Evolutionary conservation across 1,140 invertebrate species (phyloP).

Genomic region (Pollicipes pollicipes): DNA sequence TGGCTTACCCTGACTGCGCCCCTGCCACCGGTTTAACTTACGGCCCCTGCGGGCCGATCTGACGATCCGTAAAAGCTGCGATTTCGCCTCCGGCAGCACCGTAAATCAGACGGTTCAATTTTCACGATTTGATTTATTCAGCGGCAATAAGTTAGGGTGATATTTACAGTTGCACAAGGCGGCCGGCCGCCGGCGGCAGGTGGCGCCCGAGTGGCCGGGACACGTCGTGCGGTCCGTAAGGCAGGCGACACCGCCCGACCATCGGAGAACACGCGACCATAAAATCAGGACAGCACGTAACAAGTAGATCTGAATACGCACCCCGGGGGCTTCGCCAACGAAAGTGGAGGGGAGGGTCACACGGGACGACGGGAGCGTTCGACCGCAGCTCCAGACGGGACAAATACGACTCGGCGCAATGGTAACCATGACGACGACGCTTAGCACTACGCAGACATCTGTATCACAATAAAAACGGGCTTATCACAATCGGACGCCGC

Average conservation of each 20-base stretch:
- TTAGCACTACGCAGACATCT: neutral
- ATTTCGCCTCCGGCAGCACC: neutral
- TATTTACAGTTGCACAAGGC: neutral
- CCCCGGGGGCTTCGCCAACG: neutral
- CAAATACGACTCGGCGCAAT: neutral
- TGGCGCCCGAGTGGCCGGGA: no score
- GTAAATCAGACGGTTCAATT: neutral
- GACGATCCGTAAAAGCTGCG: neutral
- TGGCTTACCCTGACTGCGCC: neutral
- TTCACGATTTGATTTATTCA: slow-evolving; percentile 2
- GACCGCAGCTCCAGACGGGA: neutral
- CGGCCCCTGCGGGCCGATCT: neutral
- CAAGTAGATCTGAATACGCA: neutral
- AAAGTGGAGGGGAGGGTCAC: neutral
- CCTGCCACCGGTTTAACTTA: neutral
- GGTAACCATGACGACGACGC: neutral
- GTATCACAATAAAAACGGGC: neutral
- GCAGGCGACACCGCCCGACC: neutral
- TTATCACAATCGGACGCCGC: neutral
- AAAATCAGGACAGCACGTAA: neutral
- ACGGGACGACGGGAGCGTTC: neutral
- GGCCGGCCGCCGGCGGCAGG: no score
- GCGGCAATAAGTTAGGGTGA: neutral
- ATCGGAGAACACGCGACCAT: neutral
- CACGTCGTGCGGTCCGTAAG: neutral